Evolutionary conservation across 2,888 invertebrate genomes (phyloP).

Genomic region (Sussaba pulchella): DNA sequence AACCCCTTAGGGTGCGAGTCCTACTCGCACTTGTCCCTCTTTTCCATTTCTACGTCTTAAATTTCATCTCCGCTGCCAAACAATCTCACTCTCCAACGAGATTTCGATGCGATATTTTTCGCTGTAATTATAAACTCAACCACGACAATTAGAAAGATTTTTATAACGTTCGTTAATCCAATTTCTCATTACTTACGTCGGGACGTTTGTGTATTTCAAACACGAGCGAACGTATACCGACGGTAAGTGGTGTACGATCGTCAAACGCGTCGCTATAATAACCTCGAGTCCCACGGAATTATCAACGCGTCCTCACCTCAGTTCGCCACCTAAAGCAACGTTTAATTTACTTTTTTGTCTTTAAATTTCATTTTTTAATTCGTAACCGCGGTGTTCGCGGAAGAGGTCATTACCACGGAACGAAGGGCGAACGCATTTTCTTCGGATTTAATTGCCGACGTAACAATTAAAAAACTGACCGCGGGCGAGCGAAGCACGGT

Average conservation of each 20-base stretch:
- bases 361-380: neutral
- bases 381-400: neutral
- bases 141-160: constrained; percentile 5
- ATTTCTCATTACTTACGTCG: too few relatives aligned
- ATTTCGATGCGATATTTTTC: too few relatives aligned
- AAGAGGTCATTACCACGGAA: constrained; percentile 26
- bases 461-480: constrained; percentile 56
- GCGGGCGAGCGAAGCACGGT: too few relatives aligned
- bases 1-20: too few relatives aligned
- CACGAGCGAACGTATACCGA: neutral
- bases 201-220: neutral
- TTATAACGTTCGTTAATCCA: neutral
- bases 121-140: too few relatives aligned
- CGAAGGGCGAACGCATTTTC: constrained; percentile 21
- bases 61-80: too few relatives aligned
- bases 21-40: too few relatives aligned
- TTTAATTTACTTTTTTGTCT: too few relatives aligned
- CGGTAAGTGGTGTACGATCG: neutral
- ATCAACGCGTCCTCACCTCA: neutral
- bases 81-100: too few relatives aligned
- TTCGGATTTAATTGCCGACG: constrained; percentile 45
- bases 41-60: too few relatives aligned
- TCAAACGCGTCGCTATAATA: neutral
- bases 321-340: constrained; percentile 16
- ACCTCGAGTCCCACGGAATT: constrained; percentile 4